Evolutionary conservation across 2,888 invertebrate species (phyloP).

Genomic region (Agrypnus murinus): DNA sequence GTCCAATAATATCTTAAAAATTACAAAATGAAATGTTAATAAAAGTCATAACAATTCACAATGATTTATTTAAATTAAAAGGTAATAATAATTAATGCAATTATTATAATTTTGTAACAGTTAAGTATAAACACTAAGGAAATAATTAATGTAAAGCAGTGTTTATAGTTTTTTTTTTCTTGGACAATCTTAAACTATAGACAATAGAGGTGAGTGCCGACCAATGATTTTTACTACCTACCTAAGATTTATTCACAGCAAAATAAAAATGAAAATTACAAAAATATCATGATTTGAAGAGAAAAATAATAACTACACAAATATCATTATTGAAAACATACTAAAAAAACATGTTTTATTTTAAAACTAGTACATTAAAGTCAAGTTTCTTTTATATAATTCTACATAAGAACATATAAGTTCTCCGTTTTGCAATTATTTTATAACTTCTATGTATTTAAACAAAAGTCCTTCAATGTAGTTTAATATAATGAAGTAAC

Average conservation of each 20-base stretch:
- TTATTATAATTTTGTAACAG: constrained; percentile 1
- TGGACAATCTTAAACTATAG: neutral
- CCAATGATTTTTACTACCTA: constrained; percentile 6
- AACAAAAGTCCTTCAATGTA: constrained; percentile 9
- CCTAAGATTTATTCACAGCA: constrained; percentile 21
- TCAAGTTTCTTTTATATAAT: constrained; percentile 29
- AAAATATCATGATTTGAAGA: neutral
- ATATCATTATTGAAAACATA: neutral
- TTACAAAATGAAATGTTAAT: neutral
- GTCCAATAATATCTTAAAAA: too few species aligned
- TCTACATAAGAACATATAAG: constrained; percentile 7
- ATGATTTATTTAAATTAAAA: constrained; percentile 46
- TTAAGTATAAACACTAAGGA: constrained; percentile 14
- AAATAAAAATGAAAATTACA: constrained; percentile 21
- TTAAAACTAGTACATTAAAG: constrained; percentile 31
- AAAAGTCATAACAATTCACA: constrained; percentile 34
- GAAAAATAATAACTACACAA: constrained; percentile 1
- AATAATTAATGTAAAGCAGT: constrained; percentile 15
- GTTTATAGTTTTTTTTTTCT: constrained; percentile 3
- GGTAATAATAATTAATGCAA: constrained; percentile 5
- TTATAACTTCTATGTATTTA: constrained; percentile 15
- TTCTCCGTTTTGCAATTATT: neutral
- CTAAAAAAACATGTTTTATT: constrained; percentile 16
- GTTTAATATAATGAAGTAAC: constrained; percentile 37
- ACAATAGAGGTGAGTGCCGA: neutral